phyloP scores from a whole-genome alignment of 2,797 vertebrate species.

The Carapus acus region DNA sequence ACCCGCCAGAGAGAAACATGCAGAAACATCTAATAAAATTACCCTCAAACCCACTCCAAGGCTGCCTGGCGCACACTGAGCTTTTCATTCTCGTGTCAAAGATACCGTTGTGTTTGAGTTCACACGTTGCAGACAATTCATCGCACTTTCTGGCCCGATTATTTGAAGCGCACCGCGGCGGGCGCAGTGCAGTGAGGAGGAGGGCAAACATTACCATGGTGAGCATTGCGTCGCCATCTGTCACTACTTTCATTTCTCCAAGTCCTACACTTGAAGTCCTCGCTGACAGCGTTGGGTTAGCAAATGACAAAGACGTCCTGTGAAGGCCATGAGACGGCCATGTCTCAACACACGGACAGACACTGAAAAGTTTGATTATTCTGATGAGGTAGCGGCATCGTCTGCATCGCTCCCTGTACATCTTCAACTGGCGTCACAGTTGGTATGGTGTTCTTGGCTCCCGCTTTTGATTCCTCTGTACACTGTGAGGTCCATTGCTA shows the following conservation, averaged over 20 bases:
- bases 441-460: too few relatives aligned
- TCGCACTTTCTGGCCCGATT: slow-evolving; percentile 38
- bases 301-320: slow-evolving; percentile 37
- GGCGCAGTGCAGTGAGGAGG: slow-evolving; percentile 43
- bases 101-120: slow-evolving; percentile 42
- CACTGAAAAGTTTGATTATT: slow-evolving; percentile 6
- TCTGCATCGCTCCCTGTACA: too few relatives aligned
- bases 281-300: slow-evolving; percentile 39
- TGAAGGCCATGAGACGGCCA: slow-evolving; percentile 22
- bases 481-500: too few relatives aligned
- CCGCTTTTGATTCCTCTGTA: too few relatives aligned
- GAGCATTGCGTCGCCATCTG: slow-evolving; percentile 48
- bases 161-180: slow-evolving; percentile 52
- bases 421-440: too few relatives aligned
- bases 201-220: slow-evolving; percentile 54
- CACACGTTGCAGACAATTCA: slow-evolving; percentile 43
- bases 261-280: slow-evolving; percentile 37
- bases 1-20: slow-evolving; percentile 27
- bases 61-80: slow-evolving; percentile 13
- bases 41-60: slow-evolving; percentile 31
- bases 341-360: slow-evolving; percentile 17
- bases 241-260: slow-evolving; percentile 50
- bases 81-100: slow-evolving; percentile 42
- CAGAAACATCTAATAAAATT: slow-evolving; percentile 15
- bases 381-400: too few relatives aligned